Evolutionary conservation across 2,888 invertebrate genomes (phyloP).

Genomic region (Cotesia congregata): DNA sequence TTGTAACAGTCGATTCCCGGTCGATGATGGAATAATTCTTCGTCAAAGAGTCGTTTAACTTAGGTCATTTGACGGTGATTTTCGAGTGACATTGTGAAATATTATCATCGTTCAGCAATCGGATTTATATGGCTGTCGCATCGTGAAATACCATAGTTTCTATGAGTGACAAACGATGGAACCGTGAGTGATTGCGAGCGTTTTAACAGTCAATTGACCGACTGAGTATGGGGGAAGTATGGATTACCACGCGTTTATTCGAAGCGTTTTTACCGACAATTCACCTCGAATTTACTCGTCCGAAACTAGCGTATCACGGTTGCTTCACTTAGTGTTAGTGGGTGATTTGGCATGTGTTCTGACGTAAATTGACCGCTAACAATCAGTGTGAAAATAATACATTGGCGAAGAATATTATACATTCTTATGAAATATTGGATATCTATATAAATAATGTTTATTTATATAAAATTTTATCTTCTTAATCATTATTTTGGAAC

Average conservation of each 20-base stretch:
- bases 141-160: background rate
- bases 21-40: background rate
- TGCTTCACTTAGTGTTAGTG: background rate
- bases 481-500: background rate
- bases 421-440: background rate
- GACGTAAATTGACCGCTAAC: background rate
- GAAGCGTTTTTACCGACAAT: background rate
- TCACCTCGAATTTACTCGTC: background rate
- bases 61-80: background rate
- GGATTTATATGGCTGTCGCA: background rate
- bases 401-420: too few species aligned
- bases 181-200: background rate
- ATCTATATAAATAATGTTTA: background rate
- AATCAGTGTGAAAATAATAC: background rate
- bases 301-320: background rate
- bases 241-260: background rate
- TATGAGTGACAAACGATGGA: background rate
- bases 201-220: background rate
- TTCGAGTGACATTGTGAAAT: background rate
- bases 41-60: background rate
- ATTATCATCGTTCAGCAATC: background rate
- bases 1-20: background rate
- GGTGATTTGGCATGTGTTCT: background rate
- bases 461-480: background rate
- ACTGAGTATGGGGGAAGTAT: background rate